Evolutionary conservation across 2,888 invertebrate species (phyloP).

Genomic region (Acrobasis consociella): DNA sequence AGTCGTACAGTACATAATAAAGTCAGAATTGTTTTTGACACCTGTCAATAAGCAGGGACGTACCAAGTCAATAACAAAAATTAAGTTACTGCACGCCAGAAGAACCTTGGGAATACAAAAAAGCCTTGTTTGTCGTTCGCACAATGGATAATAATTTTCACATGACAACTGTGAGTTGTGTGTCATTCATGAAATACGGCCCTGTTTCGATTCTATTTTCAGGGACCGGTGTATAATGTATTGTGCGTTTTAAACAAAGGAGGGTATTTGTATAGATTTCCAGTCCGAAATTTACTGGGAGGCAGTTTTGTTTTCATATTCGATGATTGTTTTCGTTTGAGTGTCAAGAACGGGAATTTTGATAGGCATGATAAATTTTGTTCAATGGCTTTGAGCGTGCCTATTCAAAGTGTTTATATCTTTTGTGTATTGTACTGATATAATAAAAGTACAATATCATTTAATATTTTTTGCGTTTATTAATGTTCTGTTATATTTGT

Average conservation of each 20-base stretch:
- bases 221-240: not conserved
- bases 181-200: constrained; percentile 22
- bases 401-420: too few species aligned
- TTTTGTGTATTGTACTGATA: too few species aligned
- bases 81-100: constrained; percentile 15
- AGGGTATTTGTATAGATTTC: constrained; percentile 7
- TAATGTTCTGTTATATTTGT: too few species aligned
- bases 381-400: too few species aligned
- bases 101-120: constrained; percentile 16
- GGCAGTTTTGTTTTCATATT: constrained; percentile 1
- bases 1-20: not conserved
- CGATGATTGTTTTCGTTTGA: not conserved
- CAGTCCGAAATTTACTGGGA: not conserved
- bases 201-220: constrained; percentile 14
- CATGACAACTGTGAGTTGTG: constrained; percentile 21
- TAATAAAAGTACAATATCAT: too few species aligned
- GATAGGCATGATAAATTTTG: too few species aligned
- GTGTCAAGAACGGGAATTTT: not conserved
- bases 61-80: constrained; percentile 15
- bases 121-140: constrained; percentile 4
- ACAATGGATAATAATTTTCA: constrained; percentile 22
- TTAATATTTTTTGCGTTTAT: too few species aligned
- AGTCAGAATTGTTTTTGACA: constrained; percentile 19
- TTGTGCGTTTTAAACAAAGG: constrained; percentile 9
- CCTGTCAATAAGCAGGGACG: constrained; percentile 16